These are phyloP conservation scores for Ditula angustiorana DNA, from an alignment of 2,888 invertebrate species.

Conservation along the genomic window DNA sequence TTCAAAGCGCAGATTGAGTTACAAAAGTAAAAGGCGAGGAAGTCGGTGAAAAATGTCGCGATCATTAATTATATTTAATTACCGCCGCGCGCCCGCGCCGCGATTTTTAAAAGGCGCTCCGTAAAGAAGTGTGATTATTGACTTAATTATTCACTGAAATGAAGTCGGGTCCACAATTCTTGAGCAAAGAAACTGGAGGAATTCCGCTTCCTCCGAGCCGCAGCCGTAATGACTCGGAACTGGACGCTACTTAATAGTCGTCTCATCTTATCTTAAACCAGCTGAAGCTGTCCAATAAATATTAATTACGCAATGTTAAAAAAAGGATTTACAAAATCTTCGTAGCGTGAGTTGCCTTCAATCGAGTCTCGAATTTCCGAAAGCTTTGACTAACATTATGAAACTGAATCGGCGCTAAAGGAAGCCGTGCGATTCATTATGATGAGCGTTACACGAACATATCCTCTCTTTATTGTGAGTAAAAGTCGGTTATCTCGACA, in stretches of 20 bases:
- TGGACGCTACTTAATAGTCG: constrained; percentile 10
- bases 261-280: not conserved
- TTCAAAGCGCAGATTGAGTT: constrained; percentile 39
- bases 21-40: constrained; percentile 33
- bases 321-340: too few species aligned
- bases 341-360: not conserved
- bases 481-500: not conserved
- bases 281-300: too few species aligned
- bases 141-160: constrained; percentile 39
- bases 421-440: not conserved
- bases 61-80: constrained; percentile 40
- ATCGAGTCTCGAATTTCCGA: not conserved
- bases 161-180: constrained; percentile 18
- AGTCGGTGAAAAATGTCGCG: constrained; percentile 36
- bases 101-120: constrained; percentile 36
- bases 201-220: not conserved
- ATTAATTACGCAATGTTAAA: not conserved
- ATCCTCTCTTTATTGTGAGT: constrained; percentile 2
- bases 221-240: constrained; percentile 1
- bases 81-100: constrained; percentile 11
- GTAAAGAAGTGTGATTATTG: constrained; percentile 39
- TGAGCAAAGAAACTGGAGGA: not conserved
- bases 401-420: not conserved
- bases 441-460: not conserved
- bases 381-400: not conserved